These are phyloP conservation scores for Dryobota labecula DNA, from an alignment of 2,888 invertebrate genomes.

Conservation along the genomic window DNA sequence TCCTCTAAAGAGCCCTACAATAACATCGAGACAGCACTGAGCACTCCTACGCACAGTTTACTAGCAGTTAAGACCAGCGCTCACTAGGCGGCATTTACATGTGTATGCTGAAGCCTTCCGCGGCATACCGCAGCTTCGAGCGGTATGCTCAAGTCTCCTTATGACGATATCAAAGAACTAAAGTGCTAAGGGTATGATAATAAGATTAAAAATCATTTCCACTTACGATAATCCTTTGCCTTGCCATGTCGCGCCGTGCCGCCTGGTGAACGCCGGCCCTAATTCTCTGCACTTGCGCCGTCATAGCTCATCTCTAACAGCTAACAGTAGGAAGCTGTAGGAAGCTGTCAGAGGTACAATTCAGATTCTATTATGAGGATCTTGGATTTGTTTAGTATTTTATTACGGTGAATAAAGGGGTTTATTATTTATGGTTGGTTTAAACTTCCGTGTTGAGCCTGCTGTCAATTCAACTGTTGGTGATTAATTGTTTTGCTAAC, in stretches of 20 bases:
- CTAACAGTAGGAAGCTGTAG: conserved; percentile 53
- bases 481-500: background rate
- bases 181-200: background rate
- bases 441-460: conserved; percentile 18
- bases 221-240: background rate
- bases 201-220: background rate
- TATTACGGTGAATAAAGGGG: conserved; percentile 33
- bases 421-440: conserved; percentile 33
- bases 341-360: conserved; percentile 51
- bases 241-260: background rate
- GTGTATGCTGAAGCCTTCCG: background rate
- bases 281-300: conserved; percentile 17
- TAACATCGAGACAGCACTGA: conserved; percentile 43
- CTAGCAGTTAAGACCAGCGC: conserved; percentile 9
- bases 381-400: conserved; percentile 47
- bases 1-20: conserved; percentile 39
- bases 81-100: background rate
- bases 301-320: conserved; percentile 53
- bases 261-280: background rate
- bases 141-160: background rate
- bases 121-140: background rate
- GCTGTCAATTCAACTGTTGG: background rate
- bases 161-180: background rate
- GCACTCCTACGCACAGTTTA: conserved; percentile 57
- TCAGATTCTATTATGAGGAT: conserved; percentile 49